Percentiles rank a stretch among this genome's conserved stretches.
These are phyloP conservation scores for Actinostola sp. DNA, from an alignment of 92 coral and sea anemone species.

Conservation along the genomic window DNA sequence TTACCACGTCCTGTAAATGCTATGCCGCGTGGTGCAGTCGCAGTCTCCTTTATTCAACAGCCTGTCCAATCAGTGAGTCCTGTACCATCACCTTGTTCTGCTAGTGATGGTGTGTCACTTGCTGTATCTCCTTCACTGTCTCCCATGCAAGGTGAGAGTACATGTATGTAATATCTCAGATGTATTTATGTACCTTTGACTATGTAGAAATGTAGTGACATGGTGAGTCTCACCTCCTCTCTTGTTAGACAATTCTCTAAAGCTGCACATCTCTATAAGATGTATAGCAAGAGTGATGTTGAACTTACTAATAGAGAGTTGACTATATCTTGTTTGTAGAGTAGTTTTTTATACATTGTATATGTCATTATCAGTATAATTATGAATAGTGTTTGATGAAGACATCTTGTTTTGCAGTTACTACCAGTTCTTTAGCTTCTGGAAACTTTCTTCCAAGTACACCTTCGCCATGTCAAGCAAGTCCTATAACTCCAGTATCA, in stretches of 20 bases:
- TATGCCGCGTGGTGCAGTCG: slow-evolving; percentile 81
- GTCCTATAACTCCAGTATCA: slow-evolving; percentile 25
- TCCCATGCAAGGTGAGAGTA: slow-evolving; percentile 4
- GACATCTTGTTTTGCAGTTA: not conserved
- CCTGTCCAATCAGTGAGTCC: slow-evolving; percentile 82
- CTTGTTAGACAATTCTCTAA: no score
- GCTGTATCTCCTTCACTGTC: slow-evolving; percentile 16
- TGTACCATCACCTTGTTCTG: slow-evolving; percentile 72
- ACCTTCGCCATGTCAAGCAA: slow-evolving; percentile 17
- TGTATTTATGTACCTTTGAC: not conserved
- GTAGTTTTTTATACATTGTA: no score
- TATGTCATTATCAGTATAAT: no score
- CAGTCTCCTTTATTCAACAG: slow-evolving; percentile 86
- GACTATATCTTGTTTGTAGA: no score
- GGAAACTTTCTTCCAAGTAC: not conserved
- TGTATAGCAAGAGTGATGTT: no score
- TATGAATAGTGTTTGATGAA: no score
- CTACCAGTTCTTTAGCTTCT: not conserved
- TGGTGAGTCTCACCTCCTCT: no score
- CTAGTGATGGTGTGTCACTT: slow-evolving; percentile 15
- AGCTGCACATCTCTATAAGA: no score
- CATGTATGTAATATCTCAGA: not conserved
- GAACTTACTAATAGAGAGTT: no score
- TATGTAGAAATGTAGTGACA: no score
- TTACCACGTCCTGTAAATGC: slow-evolving; percentile 88